These are phyloP conservation scores for Paraplagusia blochii DNA, from an alignment of 2,113 vertebrate species.

Conservation along the genomic window DNA sequence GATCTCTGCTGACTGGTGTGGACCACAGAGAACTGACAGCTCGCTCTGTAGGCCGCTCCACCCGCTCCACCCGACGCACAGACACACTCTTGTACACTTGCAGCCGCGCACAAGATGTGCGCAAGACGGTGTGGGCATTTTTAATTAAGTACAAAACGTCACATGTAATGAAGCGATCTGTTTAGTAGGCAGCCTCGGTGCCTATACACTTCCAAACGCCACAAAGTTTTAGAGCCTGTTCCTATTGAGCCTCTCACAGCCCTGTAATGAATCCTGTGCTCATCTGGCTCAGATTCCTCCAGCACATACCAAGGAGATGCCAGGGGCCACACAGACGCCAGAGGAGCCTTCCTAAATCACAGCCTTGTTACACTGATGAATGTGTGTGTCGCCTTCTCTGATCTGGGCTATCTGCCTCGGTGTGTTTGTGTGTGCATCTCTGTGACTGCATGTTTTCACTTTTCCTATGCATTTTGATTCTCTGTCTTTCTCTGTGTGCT, in stretches of 20 bases:
- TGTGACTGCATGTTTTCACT: conserved; percentile 43
- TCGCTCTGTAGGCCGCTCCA: conserved; percentile 52
- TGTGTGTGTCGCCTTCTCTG: conserved; percentile 71
- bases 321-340: conserved; percentile 78
- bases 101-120: conserved; percentile 23
- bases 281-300: conserved; percentile 74
- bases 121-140: conserved; percentile 45
- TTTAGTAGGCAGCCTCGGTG: conserved; percentile 42
- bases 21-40: conserved; percentile 72
- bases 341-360: conserved; percentile 76
- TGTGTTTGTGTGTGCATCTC: conserved; percentile 43
- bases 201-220: conserved; percentile 31
- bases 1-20: conserved; percentile 69
- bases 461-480: conserved; percentile 32
- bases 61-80: conserved; percentile 31
- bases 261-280: conserved; percentile 74
- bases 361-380: conserved; percentile 77
- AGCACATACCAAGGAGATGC: conserved; percentile 76
- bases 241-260: conserved; percentile 62
- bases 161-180: conserved; percentile 27
- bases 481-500: conserved; percentile 16
- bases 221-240: conserved; percentile 56
- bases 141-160: conserved; percentile 46
- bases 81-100: conserved; percentile 2
- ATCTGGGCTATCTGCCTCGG: conserved; percentile 64